Percentiles rank a stretch among this genome's conserved stretches.
phyloP scores from a whole-genome alignment of 2,113 vertebrate genomes.

The Neolamprologus hecqui region DNA sequence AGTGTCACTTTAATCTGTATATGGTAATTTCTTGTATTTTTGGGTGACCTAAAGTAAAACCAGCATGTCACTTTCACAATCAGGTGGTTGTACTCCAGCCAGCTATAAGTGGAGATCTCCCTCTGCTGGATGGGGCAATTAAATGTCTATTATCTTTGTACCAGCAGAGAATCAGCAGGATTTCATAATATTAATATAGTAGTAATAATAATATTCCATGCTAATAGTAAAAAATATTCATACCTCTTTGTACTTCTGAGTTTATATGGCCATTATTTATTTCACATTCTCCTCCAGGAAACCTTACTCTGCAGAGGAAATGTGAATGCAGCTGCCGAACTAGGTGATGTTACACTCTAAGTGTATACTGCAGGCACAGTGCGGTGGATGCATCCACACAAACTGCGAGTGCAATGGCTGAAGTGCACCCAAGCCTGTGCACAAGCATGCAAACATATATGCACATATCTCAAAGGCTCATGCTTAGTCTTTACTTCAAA shows the following conservation, averaged over 20 bases:
- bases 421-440: not conserved
- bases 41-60: not conserved
- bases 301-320: not conserved
- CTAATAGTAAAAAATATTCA: not conserved
- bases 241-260: not conserved
- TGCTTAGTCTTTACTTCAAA: not conserved
- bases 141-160: not conserved
- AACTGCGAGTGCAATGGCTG: not conserved
- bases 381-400: not conserved
- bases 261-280: not conserved
- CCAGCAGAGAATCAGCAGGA: not conserved
- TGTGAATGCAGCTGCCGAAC: conserved; percentile 9
- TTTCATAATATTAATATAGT: not conserved
- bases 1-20: not conserved
- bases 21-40: not conserved
- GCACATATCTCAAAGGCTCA: not conserved
- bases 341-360: conserved; percentile 3
- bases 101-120: conserved; percentile 15
- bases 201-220: conserved; percentile 5
- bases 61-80: not conserved
- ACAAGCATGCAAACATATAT: not conserved
- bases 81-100: not conserved
- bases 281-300: not conserved
- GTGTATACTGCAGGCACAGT: conserved; percentile 15
- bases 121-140: conserved; percentile 47